Evolutionary conservation across 2,888 invertebrate species (phyloP), one percentile per base, ranked within the genome.

Genomic region (Leucoma salicis): DNA sequence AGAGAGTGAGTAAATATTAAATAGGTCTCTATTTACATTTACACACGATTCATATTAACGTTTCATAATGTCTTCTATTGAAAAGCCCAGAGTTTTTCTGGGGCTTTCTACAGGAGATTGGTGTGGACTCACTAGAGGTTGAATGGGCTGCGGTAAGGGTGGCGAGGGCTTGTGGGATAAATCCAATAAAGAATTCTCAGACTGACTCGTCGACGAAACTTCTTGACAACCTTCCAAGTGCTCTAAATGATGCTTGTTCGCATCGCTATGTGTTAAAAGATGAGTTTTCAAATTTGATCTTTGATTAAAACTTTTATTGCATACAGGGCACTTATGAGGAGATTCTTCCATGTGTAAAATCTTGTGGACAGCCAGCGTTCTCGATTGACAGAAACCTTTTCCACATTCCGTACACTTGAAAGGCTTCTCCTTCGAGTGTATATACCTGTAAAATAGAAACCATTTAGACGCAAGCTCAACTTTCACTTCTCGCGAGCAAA

Each of bases 341-440:
- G 96, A 96, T 80, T 97, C 97, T 82, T 97, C 97, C 92, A 96
- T 92, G 76, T 98, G 98, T 18, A 97, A 92, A 54, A 97, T 96
- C 81, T 96, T 96, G 89, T 99, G 99, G 1, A 98, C 98, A 1
- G 98, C 97, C 57, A 99, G 89, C 0, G 99, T 99, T 36, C 99
- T 92, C 14, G 97, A 96, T 77, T 99, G 99, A 78, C 99, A 99
- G 86, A 99, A 99, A 3, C 99, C 99, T 86, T 99, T 99, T 31
- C 98, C 98, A 80, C 99, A 99, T 66, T 98, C 96, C 2, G 92
- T 93, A 82, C 99, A 99, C 75, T 98, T 99, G 90, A 99, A 99
- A 0, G 99, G 99, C 80, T 99, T 99, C 84, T 99, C 98, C 77
- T 99, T 99, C 57, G 97, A 97, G 88, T 99, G 99, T 57, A 99